Conservation (phyloP, 2,113 vertebrate genomes). For the Vidua chalybeata region DNA sequence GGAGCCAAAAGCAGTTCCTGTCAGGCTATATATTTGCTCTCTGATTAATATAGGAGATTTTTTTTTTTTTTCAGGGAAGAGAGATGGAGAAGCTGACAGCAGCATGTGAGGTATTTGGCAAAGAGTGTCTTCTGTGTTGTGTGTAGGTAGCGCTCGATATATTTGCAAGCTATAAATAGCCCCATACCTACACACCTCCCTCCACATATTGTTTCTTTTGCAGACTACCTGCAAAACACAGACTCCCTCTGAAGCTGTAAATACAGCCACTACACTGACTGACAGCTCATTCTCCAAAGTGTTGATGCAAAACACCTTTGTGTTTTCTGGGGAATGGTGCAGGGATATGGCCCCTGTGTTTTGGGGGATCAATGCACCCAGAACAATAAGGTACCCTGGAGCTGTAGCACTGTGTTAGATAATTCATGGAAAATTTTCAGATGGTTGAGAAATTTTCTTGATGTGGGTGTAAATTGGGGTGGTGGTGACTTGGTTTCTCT, state of each 20-base stretch:
- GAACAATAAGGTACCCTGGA: not conserved
- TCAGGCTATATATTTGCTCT: not conserved
- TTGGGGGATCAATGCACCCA: not conserved
- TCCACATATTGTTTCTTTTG: not conserved
- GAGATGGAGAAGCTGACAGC: not conserved
- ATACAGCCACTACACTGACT: not conserved
- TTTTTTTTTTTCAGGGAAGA: not conserved
- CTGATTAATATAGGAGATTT: not conserved
- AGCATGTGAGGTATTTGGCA: conserved; percentile 2
- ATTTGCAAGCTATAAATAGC: not conserved
- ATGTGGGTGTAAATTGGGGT: not conserved
- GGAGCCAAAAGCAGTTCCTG: not conserved
- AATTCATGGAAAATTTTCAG: not conserved
- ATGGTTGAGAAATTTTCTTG: not conserved
- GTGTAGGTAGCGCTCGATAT: not conserved
- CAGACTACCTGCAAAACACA: conserved; percentile 40
- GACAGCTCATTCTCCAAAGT: not conserved
- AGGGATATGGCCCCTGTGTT: fast-evolving
- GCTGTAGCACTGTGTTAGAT: not conserved
- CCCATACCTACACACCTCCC: not conserved
- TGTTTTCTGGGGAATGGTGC: not conserved
- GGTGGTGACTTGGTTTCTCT: not conserved
- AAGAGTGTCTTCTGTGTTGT: not conserved
- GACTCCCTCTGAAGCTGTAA: not conserved
- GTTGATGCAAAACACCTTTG: not conserved